phyloP scores from a whole-genome alignment of 2,797 vertebrate genomes.

The Clarias laeviceps region DNA sequence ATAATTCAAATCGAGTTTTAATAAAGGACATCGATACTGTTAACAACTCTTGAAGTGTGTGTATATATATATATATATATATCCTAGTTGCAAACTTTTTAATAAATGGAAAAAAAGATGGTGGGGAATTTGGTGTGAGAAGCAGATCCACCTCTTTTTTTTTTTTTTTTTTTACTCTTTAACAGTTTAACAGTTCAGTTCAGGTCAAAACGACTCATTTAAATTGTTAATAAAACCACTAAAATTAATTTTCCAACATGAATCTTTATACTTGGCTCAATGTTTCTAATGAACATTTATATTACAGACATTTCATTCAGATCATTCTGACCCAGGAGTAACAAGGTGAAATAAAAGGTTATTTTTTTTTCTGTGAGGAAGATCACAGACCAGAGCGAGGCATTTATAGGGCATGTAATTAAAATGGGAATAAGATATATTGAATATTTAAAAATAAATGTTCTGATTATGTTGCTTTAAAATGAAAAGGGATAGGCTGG shows the following conservation, averaged over 20 bases:
- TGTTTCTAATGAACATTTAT: background rate
- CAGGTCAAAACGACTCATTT: background rate
- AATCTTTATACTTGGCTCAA: background rate
- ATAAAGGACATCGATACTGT: too few species aligned
- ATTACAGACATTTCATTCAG: background rate
- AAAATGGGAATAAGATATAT: background rate
- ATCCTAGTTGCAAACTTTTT: too few species aligned
- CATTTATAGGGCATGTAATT: background rate
- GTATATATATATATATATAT: too few species aligned
- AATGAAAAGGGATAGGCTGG: background rate
- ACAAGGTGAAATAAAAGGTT: slow-evolving; percentile 24
- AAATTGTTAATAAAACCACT: background rate
- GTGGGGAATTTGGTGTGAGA: background rate
- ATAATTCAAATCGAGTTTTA: too few species aligned
- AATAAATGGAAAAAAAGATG: background rate
- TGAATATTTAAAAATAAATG: background rate
- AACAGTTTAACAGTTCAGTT: too few species aligned
- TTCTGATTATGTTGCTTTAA: background rate
- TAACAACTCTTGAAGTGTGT: too few species aligned
- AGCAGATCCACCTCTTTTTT: background rate
- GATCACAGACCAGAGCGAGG: background rate
- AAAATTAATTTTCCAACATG: background rate
- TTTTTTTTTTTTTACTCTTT: too few species aligned
- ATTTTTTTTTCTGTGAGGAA: background rate
- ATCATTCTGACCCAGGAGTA: slow-evolving; percentile 4